Evolutionary conservation across 2,888 invertebrate genomes (phyloP).

Genomic region (Branchellion lobata): DNA sequence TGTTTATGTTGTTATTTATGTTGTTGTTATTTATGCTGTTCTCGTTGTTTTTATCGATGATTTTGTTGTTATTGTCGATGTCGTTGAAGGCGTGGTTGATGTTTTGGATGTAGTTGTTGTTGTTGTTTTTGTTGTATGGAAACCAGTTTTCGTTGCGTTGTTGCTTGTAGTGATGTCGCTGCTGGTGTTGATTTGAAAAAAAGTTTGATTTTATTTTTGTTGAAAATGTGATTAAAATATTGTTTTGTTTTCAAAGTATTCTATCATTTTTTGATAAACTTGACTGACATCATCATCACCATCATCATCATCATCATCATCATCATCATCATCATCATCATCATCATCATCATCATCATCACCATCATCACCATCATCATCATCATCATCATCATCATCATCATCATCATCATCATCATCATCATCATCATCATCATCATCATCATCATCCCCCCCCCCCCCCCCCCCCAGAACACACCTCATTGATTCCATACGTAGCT

Average conservation of each 20-base stretch:
- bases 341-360: no score
- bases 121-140: not conserved
- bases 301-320: no score
- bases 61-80: conserved; percentile 26
- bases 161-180: not conserved
- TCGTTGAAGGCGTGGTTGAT: not conserved
- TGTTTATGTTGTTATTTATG: not conserved
- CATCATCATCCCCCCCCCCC: no score
- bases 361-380: no score
- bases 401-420: conserved; percentile 17
- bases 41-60: not conserved
- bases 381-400: conserved; percentile 25
- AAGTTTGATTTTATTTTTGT: no score
- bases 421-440: conserved; percentile 14
- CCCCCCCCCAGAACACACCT: not conserved
- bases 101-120: conserved; percentile 1
- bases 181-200: not conserved
- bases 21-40: not conserved
- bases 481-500: not conserved
- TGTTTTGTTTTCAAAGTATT: no score
- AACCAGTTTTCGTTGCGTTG: conserved; percentile 10
- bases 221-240: no score
- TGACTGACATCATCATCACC: no score
- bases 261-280: no score
- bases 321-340: no score